Evolutionary conservation across 2,797 vertebrate species (phyloP), one percentile per base, ranked within the genome.

Genomic region (Australoheros facetus): DNA sequence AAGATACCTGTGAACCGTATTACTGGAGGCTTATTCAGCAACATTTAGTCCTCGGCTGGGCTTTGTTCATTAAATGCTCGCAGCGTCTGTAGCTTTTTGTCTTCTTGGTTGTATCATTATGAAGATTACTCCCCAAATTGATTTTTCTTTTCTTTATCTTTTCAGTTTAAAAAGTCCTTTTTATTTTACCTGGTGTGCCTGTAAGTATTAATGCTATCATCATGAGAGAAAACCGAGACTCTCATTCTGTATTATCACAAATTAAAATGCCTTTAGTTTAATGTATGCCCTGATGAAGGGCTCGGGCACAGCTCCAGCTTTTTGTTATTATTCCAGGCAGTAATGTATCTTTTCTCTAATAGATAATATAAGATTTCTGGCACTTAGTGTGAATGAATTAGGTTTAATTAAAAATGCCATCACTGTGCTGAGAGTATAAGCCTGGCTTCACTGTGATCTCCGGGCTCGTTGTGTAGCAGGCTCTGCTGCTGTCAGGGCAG

Each of bases 201-300:
- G 12, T 71, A 14, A 80, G 78, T 72, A 9, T 71, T 54, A 75
- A 58, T 53, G 83, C 79, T 86, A 81, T 85, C 78, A 3, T 69
- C 23, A 23, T 26, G 56, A 56, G 59, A 73, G 37, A 62, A 37
- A 77, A 59, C 13, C 0, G 71, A 37, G 21, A 28, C 79, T 51
- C 77, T 83, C 45, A 23, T 11, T 72, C 66, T 14, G 30, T 73
- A 79, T 86, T 82, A 86, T 84, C 85, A 77, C 82, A 87, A 84
- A 90, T 88, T 77, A 88, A 91, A 88, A 83, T 39, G 83, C 72
- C 84, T 92, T 87, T 70, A 88, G 73, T 89, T 79, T 69, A 85
- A 88, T 87, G 83, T 28, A 23, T 54, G 75, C 56, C 32, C 75
- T 78, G 86, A 81, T 75, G 88, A 87, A 81, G 79, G 84, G 78